Evolutionary conservation across 2,797 vertebrate genomes (phyloP), one percentile per base, ranked within the genome.

Genomic region (Sebastes steindachneri): DNA sequence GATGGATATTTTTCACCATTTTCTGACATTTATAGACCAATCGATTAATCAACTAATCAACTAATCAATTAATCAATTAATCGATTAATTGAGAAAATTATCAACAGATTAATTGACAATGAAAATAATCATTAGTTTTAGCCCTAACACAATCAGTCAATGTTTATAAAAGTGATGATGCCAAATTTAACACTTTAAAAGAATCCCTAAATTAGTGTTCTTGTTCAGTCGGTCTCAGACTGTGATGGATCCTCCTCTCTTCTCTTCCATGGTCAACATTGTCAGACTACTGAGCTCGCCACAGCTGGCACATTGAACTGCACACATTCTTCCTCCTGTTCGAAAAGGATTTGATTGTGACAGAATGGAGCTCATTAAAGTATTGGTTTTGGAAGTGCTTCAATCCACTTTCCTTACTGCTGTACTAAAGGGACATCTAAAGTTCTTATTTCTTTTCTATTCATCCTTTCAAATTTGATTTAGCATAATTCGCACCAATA

Each of bases 271-370:
- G 28, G 55, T 77, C 77, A 69, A 77, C 55, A 31, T 23, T 65
- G 19, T 74, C 28, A 31, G 58, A 77, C 23, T 31, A 7, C 51
- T 60, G 41, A 77, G 53, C 29, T 53, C 2, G 1, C 60, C 60
- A 11, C 60, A 0, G 15, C 62, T 70, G 67, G 28, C 33, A 69
- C 82, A 60, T 74, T 75, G 48, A 77, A 73, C 80, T 25, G 48
- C 77, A 69, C 35, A 29, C 37, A 35, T 71, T 73, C 21, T 75
- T 71, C 66, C 55, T 75, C 23, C 70, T 78, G 28, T 77, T 68
- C 2, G 4, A 70, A 58, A 79, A 67, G 63, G 25, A 62, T 71
- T 81, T 67, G 76, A 71, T 65, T 15, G 70, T 77, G 57, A 66
- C 62, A 68, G 41, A 68, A 55, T 6, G 5, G 69, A 14, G 73